Conservation (phyloP, 92 coral and sea anemone genomes). For the Zoanthus solanderi region DNA sequence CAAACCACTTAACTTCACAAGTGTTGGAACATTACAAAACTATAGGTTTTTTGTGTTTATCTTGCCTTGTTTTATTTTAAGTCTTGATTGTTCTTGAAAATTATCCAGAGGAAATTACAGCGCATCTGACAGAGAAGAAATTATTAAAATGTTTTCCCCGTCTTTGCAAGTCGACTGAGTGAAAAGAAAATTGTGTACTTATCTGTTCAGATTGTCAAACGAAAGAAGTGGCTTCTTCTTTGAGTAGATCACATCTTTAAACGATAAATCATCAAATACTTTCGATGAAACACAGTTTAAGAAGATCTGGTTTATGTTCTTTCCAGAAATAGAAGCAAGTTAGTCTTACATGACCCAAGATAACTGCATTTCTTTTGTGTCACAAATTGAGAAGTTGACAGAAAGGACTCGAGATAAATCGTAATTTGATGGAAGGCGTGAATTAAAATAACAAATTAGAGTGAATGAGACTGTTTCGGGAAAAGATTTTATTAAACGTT, state of each 20-base stretch:
- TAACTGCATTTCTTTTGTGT: conserved; percentile 1
- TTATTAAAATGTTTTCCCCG: not conserved
- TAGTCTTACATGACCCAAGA: conserved; percentile 18
- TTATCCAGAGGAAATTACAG: not conserved
- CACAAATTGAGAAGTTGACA: conserved; percentile 7
- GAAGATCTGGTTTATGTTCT: conserved; percentile 10
- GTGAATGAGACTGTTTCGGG: not conserved
- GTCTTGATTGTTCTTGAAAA: not conserved
- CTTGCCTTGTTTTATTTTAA: not conserved
- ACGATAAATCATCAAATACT: conserved; percentile 34
- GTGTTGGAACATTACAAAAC: too few species aligned
- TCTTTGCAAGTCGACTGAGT: not conserved
- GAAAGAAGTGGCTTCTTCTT: not conserved
- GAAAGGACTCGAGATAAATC: not conserved
- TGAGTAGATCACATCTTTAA: conserved; percentile 2
- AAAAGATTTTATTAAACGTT: not conserved
- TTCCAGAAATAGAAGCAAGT: conserved; percentile 18
- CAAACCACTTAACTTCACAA: not conserved
- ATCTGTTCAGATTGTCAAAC: not conserved
- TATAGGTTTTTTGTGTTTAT: too few species aligned
- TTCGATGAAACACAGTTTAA: conserved; percentile 38
- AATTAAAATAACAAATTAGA: not conserved
- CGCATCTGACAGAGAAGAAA: not conserved
- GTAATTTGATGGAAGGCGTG: conserved; percentile 3
- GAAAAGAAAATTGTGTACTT: not conserved